Base-by-base conservation (phyloP, 53 echinoderm and acorn worm genomes). In the Luidia sarsii region DNA sequence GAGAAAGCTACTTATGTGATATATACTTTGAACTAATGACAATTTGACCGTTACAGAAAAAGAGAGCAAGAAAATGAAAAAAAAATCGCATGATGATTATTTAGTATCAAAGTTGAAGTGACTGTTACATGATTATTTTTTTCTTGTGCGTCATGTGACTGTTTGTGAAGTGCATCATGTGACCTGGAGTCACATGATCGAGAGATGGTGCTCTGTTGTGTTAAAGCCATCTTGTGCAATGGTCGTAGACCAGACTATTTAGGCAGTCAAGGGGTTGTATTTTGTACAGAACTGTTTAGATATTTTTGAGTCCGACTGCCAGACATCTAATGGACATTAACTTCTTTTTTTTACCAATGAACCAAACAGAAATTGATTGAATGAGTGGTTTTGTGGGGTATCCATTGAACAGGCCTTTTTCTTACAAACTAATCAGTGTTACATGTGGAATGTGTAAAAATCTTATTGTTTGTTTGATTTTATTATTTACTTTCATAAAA, bases 271-370 rank as follows among this genome's bases (percentile, higher is more conserved):
- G n/a, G n/a, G n/a, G n/a, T n/a, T n/a, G n/a, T n/a, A 53, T 72
- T 72, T 72, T 72, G 72, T 72, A 72, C 72, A 72, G 72, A 56
- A 25, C 39, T 7, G 56, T n/a, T n/a, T 72, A 72, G 72, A 72
- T 72, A n/a, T n/a, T n/a, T 72, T 56, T 36, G 39, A 72, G 72
- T 72, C 72, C 72, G n/a, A 72, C 72, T 72, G 72, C 72, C 72
- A 72, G 72, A 72, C 72, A 55, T 33, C 48, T 41, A 50, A 51
- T 33, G 53, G 52, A n/a, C n/a, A n/a, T n/a, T n/a, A n/a, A n/a
- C n/a, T n/a, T n/a, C n/a, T n/a, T n/a, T n/a, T n/a, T n/a, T n/a
- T n/a, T n/a, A n/a, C n/a, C n/a, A n/a, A n/a, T n/a, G n/a, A n/a
- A n/a, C n/a, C n/a, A n/a, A n/a, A n/a, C n/a, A n/a, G n/a, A n/a